Conservation (phyloP, 2,888 invertebrate genomes). For the Apodemia zela region DNA sequence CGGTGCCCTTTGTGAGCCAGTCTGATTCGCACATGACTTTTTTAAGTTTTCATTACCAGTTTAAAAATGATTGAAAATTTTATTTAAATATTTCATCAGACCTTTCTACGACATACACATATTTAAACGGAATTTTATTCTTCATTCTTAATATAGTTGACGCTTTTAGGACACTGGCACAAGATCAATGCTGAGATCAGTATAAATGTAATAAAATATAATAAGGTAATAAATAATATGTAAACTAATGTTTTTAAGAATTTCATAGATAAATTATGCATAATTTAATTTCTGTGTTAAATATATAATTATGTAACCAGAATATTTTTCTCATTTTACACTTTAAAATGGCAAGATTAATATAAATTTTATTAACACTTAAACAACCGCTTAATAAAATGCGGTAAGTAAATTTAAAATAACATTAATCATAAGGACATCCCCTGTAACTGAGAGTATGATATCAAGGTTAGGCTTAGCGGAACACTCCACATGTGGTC, state of each 20-base stretch:
- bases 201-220: too few relatives aligned
- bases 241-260: neutral
- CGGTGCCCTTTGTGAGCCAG: too few relatives aligned
- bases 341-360: conserved; percentile 7
- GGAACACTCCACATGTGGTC: conserved; percentile 81
- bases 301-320: conserved; percentile 24
- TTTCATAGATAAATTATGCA: neutral
- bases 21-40: too few relatives aligned
- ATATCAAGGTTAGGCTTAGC: conserved; percentile 81
- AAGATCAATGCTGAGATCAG: too few relatives aligned
- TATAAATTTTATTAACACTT: neutral
- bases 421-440: conserved; percentile 37
- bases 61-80: too few relatives aligned
- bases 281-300: neutral
- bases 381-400: conserved; percentile 2
- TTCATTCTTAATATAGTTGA: too few relatives aligned
- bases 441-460: conserved; percentile 68
- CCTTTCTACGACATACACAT: too few relatives aligned
- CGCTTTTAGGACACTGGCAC: too few relatives aligned
- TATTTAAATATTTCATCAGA: too few relatives aligned
- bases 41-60: too few relatives aligned
- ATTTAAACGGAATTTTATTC: too few relatives aligned
- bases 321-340: conserved; percentile 5
- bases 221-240: neutral
- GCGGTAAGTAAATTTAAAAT: conserved; percentile 7